Evolutionary conservation across 1,140 invertebrate species (phyloP).

Genomic region (Drosophila sechellia): DNA sequence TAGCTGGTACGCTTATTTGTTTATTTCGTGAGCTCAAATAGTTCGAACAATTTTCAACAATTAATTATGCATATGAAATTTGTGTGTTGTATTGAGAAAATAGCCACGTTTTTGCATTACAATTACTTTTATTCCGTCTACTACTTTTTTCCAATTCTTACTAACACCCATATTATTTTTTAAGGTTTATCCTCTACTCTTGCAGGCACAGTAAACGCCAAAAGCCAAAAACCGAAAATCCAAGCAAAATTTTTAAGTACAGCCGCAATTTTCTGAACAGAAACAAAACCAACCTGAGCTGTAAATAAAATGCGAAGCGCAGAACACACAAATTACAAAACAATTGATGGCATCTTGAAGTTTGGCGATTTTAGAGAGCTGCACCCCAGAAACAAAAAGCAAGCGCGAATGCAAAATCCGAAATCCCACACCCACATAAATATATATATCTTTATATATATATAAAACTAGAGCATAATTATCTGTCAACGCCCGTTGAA

Average conservation of each 20-base stretch:
- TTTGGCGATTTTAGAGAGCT: conserved; percentile 65
- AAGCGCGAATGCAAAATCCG: conserved; percentile 37
- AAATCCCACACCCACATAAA: conserved; percentile 37
- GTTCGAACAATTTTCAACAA: conserved; percentile 6
- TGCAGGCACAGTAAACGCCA: conserved; percentile 84
- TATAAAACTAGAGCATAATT: conserved; percentile 64
- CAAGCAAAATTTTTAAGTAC: conserved; percentile 69
- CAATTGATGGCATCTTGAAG: conserved; percentile 68
- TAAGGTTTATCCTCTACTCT: conserved; percentile 85
- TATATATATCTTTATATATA: conserved; percentile 39
- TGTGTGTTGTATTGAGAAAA: conserved; percentile 11
- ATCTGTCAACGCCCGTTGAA: conserved; percentile 47
- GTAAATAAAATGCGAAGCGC: conserved; percentile 78
- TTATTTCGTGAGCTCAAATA: conserved; percentile 34
- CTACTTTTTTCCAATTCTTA: conserved; percentile 84
- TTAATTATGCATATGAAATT: conserved; percentile 11
- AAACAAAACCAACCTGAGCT: conserved; percentile 71
- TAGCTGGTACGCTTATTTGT: conserved; percentile 50
- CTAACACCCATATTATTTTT: conserved; percentile 85
- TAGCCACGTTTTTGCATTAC: conserved; percentile 55
- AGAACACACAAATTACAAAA: conserved; percentile 57
- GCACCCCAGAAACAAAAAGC: conserved; percentile 50
- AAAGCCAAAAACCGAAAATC: conserved; percentile 45
- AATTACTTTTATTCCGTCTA: conserved; percentile 78
- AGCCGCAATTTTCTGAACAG: conserved; percentile 75